phyloP scores from a whole-genome alignment of 2,113 vertebrate species.

The Oreotragus oreotragus region DNA sequence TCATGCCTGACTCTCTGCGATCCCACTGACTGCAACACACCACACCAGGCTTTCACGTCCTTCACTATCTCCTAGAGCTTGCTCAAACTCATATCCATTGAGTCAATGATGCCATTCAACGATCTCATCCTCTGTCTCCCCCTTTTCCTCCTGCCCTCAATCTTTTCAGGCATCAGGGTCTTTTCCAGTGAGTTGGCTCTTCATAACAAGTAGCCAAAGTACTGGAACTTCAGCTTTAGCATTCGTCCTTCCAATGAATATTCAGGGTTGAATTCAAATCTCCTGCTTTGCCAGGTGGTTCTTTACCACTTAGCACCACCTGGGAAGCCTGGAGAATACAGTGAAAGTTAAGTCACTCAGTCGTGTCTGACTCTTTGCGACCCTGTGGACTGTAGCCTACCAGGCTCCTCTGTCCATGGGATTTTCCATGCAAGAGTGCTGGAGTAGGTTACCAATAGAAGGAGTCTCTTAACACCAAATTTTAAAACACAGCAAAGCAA shows the following conservation, averaged over 20 bases:
- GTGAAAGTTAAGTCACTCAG: background rate
- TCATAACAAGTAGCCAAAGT: background rate
- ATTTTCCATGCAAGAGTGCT: background rate
- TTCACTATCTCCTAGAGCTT: background rate
- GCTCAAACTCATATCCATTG: background rate
- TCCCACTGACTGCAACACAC: background rate
- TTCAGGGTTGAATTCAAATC: background rate
- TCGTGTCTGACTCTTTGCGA: rapidly evolving
- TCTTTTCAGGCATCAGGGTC: background rate
- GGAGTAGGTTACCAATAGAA: background rate
- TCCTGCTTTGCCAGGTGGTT: background rate
- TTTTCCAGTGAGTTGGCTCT: background rate
- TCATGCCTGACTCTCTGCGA: background rate
- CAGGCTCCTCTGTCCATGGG: background rate
- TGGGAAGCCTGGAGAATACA: background rate
- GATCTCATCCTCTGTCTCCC: background rate
- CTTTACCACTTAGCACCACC: background rate
- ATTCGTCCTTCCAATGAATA: background rate
- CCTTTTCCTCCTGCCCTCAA: background rate
- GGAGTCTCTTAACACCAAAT: background rate
- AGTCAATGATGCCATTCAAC: background rate
- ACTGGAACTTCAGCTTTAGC: background rate
- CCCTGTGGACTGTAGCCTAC: background rate
- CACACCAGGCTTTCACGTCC: background rate
- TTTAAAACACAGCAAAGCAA: background rate